Evolutionary conservation across 1,140 invertebrate species (phyloP), one percentile per base, ranked within the genome.

Genomic region (Diachasmimorpha longicaudata): DNA sequence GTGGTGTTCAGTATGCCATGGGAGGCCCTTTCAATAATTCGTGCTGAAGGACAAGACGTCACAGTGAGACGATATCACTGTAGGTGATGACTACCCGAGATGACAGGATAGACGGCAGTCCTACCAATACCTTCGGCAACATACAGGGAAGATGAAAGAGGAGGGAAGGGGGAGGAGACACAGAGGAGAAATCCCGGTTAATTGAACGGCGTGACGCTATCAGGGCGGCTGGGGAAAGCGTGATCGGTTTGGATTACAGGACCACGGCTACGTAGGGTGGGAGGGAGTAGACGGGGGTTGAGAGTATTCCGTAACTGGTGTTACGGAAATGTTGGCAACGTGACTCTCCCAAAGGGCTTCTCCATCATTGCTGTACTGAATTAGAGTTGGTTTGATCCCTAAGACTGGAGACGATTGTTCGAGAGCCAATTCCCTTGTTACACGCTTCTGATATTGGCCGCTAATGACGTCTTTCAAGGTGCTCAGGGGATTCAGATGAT

Each of bases 181-280:
- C 10, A 72, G 71, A 19, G 37, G 52, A 71, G 71, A 66, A 72
- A 66, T 66, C 71, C 55, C 11, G 31, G 71, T 63, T 72, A 72
- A 72, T 72, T 72, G 71, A 72, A 72, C 71, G 71, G 36, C 36
- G 36, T 25, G 71, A 72, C 63, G 36, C 71, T 66, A 72, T 72
- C 71, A 72, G 71, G 58, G 31, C 58, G n/a, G 70, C 36, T 42
- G 42, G 42, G 10, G 36, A 68, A 39, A 68, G 19, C 71, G 52
- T 72, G 71, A 72, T 72, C 71, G 36, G 55, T 63, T 63, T 72
- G 55, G 55, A 72, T 72, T 72, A 72, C 71, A 72, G 71, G 58
- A 55, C 23, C 25, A 72, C 14, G 44, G 14, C 39, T 21, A 4
- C 31, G n/a, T n/a, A n/a, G n/a, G n/a, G n/a, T n/a, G 31, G 6